Percentiles rank a stretch among this genome's conserved stretches.
Evolutionary conservation across 2,797 vertebrate species (phyloP).

Genomic region (Stomatorhinus walkeri): DNA sequence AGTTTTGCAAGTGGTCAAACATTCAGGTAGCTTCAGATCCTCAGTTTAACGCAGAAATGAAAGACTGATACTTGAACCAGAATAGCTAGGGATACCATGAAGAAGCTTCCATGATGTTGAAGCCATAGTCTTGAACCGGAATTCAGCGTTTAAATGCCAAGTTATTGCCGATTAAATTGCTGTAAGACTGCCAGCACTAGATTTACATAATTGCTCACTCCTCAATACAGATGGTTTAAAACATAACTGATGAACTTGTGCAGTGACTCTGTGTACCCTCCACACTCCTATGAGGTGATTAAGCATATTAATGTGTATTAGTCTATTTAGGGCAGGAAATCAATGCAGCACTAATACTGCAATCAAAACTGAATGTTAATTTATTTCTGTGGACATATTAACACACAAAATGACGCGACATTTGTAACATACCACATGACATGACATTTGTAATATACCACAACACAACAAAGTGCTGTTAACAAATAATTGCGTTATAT

Average conservation of each 20-base stretch:
- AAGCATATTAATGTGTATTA: not conserved
- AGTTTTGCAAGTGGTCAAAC: not conserved
- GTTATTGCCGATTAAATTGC: conserved; percentile 16
- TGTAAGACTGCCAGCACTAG: not conserved
- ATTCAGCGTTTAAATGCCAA: not conserved
- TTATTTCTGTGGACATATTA: not conserved
- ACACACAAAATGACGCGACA: not conserved
- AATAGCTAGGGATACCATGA: not conserved
- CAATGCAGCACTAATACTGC: conserved; percentile 2
- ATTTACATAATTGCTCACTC: conserved; percentile 14
- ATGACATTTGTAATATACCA: not conserved
- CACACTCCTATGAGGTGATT: not conserved
- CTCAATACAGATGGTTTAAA: conserved; percentile 12
- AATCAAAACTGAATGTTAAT: not conserved
- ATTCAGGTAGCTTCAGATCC: not conserved
- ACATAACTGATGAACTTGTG: conserved; percentile 4
- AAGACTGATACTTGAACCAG: not conserved
- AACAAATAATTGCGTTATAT: not conserved
- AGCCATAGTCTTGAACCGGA: not conserved
- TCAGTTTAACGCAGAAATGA: not conserved
- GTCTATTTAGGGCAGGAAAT: not conserved
- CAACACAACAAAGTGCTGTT: not conserved
- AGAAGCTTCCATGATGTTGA: not conserved
- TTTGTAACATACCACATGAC: not conserved
- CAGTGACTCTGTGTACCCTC: not conserved